Conservation (phyloP, 2,113 vertebrate genomes). For the Tachuris rubrigastra region DNA sequence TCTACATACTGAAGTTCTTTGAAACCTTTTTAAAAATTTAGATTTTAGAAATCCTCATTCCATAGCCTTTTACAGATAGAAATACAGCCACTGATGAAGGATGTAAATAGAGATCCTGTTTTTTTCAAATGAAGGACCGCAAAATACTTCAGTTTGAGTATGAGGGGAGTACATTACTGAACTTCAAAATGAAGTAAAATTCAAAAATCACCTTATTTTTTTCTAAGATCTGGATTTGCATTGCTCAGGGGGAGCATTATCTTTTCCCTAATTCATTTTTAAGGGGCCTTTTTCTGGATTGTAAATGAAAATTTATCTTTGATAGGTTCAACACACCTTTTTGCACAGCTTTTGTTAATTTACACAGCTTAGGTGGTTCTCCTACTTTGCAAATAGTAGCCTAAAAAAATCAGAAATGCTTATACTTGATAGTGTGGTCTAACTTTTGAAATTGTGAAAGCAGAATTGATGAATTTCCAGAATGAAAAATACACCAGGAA, state of each 20-base stretch:
- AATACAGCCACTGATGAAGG: background rate
- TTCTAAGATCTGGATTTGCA: background rate
- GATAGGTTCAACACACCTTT: background rate
- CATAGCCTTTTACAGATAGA: background rate
- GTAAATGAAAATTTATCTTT: background rate
- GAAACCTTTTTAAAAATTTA: background rate
- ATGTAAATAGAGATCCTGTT: background rate
- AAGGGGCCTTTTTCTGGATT: background rate
- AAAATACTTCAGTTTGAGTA: background rate
- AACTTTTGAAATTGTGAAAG: background rate
- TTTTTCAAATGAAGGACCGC: background rate
- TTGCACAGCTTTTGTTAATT: background rate
- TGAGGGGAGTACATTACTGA: background rate
- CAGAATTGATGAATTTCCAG: background rate
- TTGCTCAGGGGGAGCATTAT: background rate
- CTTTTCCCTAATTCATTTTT: background rate
- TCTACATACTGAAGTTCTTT: background rate
- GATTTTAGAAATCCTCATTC: background rate
- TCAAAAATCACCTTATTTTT: fast-evolving
- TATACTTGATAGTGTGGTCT: background rate
- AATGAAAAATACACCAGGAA: background rate
- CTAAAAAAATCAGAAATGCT: background rate
- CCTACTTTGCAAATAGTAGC: background rate
- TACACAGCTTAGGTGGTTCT: background rate
- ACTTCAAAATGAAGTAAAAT: background rate